A percentile compares a stretch with the other conserved stretches of the same genome.
Evolutionary conservation across 2,113 vertebrate species (phyloP).

Genomic region (Lynx canadensis): DNA sequence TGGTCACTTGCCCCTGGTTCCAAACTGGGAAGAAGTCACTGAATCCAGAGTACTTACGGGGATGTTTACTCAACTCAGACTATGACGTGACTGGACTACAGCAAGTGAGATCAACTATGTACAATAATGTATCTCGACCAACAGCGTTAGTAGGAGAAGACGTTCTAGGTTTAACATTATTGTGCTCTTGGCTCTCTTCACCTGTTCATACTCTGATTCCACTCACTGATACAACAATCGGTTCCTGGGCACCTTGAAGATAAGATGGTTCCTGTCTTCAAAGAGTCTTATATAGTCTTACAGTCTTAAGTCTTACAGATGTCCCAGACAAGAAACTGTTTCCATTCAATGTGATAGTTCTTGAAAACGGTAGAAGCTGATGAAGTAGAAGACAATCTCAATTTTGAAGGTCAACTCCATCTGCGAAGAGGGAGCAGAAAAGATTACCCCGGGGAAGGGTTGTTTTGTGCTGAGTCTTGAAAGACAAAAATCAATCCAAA

Average conservation of each 20-base stretch:
- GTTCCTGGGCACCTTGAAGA: not conserved
- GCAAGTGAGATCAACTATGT: not conserved
- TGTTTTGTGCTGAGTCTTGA: conserved; percentile 22
- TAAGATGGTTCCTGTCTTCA: not conserved
- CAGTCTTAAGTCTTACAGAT: not conserved
- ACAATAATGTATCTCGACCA: fast-evolving
- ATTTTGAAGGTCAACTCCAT: not conserved
- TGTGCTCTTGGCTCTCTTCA: not conserved
- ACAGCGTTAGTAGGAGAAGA: not conserved
- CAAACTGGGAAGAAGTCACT: not conserved
- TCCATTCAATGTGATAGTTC: not conserved
- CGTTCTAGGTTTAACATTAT: not conserved
- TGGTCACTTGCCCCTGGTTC: not conserved
- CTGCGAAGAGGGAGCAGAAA: not conserved
- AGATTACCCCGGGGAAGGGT: not conserved
- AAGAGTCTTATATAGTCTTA: not conserved
- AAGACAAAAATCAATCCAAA: conserved; percentile 58
- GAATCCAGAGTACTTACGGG: not conserved
- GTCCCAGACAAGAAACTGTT: not conserved
- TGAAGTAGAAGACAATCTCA: not conserved
- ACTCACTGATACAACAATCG: not conserved
- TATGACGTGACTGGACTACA: not conserved
- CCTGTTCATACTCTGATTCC: not conserved
- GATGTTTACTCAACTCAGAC: not conserved
- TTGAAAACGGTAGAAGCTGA: not conserved